Evolutionary conservation across 2,888 invertebrate genomes (phyloP).

Genomic region (Lithodes maja): DNA sequence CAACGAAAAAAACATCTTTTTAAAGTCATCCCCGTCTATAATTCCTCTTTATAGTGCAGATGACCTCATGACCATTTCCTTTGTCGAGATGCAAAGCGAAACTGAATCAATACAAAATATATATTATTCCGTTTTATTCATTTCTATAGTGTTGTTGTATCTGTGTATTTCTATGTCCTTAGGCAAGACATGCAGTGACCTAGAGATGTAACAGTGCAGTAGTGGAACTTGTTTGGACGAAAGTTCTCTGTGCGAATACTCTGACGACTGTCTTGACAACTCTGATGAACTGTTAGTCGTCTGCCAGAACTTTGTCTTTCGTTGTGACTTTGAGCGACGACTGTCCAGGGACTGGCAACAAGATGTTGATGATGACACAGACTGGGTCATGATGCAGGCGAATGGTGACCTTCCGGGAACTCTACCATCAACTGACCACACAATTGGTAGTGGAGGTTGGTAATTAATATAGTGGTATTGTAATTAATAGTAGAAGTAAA

Average conservation of each 20-base stretch:
- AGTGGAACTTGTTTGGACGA: constrained; percentile 13
- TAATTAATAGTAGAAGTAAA: no score
- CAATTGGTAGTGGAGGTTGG: not conserved
- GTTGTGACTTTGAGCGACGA: constrained; percentile 47
- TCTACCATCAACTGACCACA: constrained; percentile 30
- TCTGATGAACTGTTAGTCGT: constrained; percentile 24
- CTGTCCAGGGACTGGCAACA: constrained; percentile 27
- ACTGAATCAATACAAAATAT: not conserved
- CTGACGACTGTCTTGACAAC: constrained; percentile 38
- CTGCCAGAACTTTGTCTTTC: constrained; percentile 4
- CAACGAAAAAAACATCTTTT: no score
- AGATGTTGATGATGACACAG: constrained; percentile 32
- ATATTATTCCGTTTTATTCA: not conserved
- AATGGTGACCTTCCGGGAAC: constrained; percentile 12
- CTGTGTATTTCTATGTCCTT: not conserved
- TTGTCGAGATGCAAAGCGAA: no score
- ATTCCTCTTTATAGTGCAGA: no score
- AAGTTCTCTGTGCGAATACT: constrained; percentile 25
- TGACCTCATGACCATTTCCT: no score
- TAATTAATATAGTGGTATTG: no score
- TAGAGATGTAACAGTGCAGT: constrained; percentile 19
- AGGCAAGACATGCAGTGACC: constrained; percentile 28
- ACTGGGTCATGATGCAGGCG: constrained; percentile 33
- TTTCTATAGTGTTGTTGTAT: not conserved
- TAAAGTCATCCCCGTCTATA: no score